phyloP scores from a whole-genome alignment of 53 echinoderm and acorn worm species.

The Echinometra lucunter region DNA sequence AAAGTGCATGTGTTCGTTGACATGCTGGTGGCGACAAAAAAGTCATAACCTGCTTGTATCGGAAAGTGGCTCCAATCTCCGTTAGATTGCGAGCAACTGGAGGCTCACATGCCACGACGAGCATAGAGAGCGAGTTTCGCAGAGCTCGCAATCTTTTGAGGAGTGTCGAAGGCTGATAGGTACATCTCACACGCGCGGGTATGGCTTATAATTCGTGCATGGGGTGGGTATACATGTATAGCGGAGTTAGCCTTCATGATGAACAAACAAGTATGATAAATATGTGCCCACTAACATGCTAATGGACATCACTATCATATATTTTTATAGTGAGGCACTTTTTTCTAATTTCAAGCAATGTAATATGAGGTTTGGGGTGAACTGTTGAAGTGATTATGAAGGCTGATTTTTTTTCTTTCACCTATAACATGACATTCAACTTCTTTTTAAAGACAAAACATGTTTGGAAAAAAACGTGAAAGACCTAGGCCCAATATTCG shows the following conservation, averaged over 20 bases:
- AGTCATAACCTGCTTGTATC: not conserved
- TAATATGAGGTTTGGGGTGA: no score
- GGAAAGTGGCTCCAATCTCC: not conserved
- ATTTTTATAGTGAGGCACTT: no score
- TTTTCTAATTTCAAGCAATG: no score
- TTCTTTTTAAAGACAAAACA: no score
- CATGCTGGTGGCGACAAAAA: not conserved
- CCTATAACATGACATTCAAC: no score
- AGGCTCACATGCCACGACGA: not conserved
- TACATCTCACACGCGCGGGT: not conserved
- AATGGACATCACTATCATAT: no score
- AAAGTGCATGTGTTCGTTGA: not conserved
- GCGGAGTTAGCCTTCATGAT: not conserved
- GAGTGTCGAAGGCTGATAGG: not conserved
- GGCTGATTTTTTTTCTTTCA: no score
- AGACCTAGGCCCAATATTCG: no score
- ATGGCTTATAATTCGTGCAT: not conserved
- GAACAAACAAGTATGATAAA: not conserved
- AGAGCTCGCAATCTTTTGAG: not conserved
- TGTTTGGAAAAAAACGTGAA: not conserved
- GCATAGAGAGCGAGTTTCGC: not conserved
- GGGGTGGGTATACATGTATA: not conserved
- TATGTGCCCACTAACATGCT: no score
- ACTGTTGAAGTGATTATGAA: no score
- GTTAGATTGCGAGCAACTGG: not conserved